Conservation (phyloP, 2,113 vertebrate genomes). For the Erinaceus europaeus region DNA sequence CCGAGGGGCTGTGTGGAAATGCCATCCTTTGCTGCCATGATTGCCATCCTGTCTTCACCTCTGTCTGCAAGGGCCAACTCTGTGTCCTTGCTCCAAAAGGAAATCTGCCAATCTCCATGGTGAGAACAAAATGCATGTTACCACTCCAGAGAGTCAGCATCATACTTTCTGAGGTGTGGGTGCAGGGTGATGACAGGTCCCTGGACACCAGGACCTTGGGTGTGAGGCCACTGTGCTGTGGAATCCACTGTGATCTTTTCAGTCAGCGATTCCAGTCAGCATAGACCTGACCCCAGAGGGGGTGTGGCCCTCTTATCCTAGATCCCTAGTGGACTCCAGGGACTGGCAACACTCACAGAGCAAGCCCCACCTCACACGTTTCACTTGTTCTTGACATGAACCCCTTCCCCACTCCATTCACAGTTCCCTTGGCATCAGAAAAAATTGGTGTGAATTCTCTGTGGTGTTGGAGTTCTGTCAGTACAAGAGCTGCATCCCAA, state of each 20-base stretch:
- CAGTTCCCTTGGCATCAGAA: background rate
- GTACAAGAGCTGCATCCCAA: background rate
- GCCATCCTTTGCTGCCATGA: background rate
- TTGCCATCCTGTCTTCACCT: background rate
- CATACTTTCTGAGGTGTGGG: background rate
- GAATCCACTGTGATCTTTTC: background rate
- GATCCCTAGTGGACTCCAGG: no score
- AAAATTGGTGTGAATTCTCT: background rate
- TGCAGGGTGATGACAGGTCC: constrained; percentile 18
- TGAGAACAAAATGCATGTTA: background rate
- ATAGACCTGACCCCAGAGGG: no score
- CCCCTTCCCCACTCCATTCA: background rate
- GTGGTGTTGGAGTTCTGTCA: no score
- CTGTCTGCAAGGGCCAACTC: background rate
- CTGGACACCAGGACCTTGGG: background rate
- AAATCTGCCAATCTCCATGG: constrained; percentile 36
- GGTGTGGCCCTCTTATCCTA: background rate
- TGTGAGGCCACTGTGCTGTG: background rate
- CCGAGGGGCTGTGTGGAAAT: background rate
- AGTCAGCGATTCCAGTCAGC: background rate
- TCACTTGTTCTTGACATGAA: background rate
- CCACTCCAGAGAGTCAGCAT: background rate
- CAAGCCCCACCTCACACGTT: background rate
- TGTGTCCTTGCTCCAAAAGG: background rate
- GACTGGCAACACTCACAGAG: no score